phyloP scores from a whole-genome alignment of 2,888 invertebrate species.

The Pachymerium ferrugineum region DNA sequence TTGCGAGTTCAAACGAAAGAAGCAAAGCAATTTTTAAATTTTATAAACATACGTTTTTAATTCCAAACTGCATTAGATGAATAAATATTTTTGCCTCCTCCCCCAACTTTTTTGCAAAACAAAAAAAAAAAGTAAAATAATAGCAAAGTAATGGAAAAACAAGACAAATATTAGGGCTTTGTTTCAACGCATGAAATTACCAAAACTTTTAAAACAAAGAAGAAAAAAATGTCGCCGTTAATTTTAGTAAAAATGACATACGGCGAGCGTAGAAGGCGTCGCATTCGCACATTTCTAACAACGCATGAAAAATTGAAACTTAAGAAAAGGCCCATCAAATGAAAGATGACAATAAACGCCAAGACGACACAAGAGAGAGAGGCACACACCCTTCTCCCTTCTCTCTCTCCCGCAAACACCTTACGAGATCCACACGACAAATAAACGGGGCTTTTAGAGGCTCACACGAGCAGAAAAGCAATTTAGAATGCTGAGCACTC shows the following conservation, averaged over 20 bases:
- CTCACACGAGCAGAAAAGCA: slow-evolving; percentile 21
- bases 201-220: not conserved
- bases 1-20: too few relatives aligned
- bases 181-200: too few relatives aligned
- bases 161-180: too few relatives aligned
- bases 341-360: slow-evolving; percentile 21
- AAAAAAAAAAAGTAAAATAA: too few relatives aligned
- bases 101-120: too few relatives aligned
- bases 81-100: too few relatives aligned
- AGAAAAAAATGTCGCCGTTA: not conserved
- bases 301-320: slow-evolving; percentile 14
- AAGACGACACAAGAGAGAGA: not conserved
- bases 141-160: not conserved
- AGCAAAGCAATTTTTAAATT: too few relatives aligned
- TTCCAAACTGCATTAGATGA: too few relatives aligned
- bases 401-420: slow-evolving; percentile 10
- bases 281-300: not conserved
- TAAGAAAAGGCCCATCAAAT: slow-evolving; percentile 15
- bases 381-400: not conserved
- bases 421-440: slow-evolving; percentile 18
- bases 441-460: slow-evolving; percentile 18
- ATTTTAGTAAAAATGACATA: not conserved
- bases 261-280: not conserved
- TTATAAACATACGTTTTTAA: too few relatives aligned
- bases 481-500: slow-evolving; percentile 21